phyloP scores from a whole-genome alignment of 2,113 vertebrate genomes.

The Elephantulus edwardii region DNA sequence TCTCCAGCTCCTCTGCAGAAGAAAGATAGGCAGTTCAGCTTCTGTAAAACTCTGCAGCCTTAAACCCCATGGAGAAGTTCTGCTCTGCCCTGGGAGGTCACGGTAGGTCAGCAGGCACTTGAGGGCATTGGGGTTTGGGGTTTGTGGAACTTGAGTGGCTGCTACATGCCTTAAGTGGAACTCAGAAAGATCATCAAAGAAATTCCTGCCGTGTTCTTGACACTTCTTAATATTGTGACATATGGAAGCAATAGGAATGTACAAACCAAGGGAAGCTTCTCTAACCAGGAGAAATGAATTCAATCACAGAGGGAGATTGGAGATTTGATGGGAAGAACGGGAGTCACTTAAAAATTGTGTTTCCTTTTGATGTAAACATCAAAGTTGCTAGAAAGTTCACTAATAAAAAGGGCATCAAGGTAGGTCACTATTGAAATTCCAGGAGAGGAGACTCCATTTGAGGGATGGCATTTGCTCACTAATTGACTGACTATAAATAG shows the following conservation, averaged over 20 bases:
- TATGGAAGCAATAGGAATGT: background rate
- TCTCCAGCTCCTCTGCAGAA: background rate
- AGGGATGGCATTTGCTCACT: slow-evolving; percentile 26
- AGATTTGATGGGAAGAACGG: background rate
- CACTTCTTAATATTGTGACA: background rate
- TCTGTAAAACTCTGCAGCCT: background rate
- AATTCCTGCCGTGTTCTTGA: background rate
- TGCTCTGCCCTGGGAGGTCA: background rate
- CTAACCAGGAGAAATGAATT: background rate
- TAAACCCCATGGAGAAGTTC: background rate
- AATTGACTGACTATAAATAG: slow-evolving; percentile 32
- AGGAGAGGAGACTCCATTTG: slow-evolving; percentile 1
- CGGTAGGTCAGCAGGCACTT: background rate
- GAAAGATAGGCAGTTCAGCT: background rate
- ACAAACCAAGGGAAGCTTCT: background rate
- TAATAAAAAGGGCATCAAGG: background rate
- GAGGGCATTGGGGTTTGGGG: background rate
- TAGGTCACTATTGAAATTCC: background rate
- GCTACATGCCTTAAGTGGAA: background rate
- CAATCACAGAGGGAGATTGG: background rate
- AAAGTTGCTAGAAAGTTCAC: slow-evolving; percentile 34
- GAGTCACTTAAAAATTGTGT: background rate
- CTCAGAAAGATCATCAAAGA: slow-evolving; percentile 6
- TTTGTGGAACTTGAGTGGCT: background rate
- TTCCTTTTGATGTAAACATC: slow-evolving; percentile 39